Percentiles rank a stretch among this genome's conserved stretches.
phyloP scores from a whole-genome alignment of 2,888 invertebrate genomes.

The Rotaria socialis region DNA sequence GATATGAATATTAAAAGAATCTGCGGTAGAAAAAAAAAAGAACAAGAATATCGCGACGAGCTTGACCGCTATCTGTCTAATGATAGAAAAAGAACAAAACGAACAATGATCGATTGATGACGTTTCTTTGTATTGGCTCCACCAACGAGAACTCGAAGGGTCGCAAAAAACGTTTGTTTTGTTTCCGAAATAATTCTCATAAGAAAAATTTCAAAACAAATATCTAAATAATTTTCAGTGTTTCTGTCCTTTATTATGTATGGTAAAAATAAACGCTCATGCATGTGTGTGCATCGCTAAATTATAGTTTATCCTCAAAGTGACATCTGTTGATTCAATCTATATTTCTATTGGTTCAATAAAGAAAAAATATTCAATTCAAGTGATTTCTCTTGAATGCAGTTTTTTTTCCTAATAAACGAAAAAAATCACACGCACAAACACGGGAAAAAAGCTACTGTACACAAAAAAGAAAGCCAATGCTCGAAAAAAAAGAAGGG shows the following conservation, averaged over 20 bases:
- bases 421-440: not conserved
- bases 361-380: not conserved
- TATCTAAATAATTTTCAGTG: not conserved
- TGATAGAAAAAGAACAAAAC: slow-evolving; percentile 4
- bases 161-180: not conserved
- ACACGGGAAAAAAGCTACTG: slow-evolving; percentile 23
- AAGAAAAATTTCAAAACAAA: too few species aligned
- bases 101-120: slow-evolving; percentile 18
- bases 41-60: not conserved
- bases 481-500: not conserved
- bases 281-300: too few species aligned
- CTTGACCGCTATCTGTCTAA: slow-evolving; percentile 1
- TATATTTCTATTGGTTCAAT: not conserved
- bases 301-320: not conserved
- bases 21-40: not conserved
- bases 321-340: not conserved
- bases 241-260: not conserved
- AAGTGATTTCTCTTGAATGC: not conserved
- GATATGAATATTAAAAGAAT: not conserved
- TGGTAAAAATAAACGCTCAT: too few species aligned
- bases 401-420: slow-evolving; percentile 23
- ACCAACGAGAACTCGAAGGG: not conserved
- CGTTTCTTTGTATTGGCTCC: not conserved
- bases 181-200: not conserved
- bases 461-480: slow-evolving; percentile 7